These are phyloP conservation scores for Yoshiicerus persimilis DNA, from an alignment of 1,140 invertebrate genomes.

Conservation along the genomic window DNA sequence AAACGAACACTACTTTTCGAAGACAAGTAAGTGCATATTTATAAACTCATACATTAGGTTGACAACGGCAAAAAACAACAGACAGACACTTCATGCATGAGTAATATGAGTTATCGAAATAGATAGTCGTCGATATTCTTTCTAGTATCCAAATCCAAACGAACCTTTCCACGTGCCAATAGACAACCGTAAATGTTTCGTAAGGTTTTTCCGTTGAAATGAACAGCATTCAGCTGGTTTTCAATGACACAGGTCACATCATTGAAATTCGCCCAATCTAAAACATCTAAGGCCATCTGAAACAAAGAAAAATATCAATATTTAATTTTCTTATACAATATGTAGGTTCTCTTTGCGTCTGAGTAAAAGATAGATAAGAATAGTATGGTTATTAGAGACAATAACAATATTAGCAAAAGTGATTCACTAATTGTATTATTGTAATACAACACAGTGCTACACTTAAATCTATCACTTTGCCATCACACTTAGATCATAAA, in stretches of 20 bases:
- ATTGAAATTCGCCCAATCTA: conserved; percentile 77
- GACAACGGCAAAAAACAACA: neutral
- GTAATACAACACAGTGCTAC: no score
- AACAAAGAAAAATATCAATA: conserved; percentile 18
- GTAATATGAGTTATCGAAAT: neutral
- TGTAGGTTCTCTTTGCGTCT: no score
- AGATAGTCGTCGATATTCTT: neutral
- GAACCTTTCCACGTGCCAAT: conserved; percentile 48
- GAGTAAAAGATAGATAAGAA: no score
- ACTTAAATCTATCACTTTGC: no score
- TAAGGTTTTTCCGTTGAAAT: conserved; percentile 45
- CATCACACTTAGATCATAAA: no score
- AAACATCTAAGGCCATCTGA: conserved; percentile 83
- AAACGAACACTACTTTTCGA: neutral
- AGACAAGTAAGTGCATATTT: neutral
- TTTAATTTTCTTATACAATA: neutral
- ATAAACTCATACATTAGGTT: neutral
- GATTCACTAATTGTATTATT: no score
- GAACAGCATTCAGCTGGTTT: conserved; percentile 38
- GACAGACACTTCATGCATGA: neutral
- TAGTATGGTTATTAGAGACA: no score
- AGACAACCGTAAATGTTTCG: conserved; percentile 46
- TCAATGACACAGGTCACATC: conserved; percentile 47
- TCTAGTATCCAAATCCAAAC: neutral
- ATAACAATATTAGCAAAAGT: no score